A percentile compares a stretch with the other conserved stretches of the same genome.
phyloP scores from a whole-genome alignment of 2,113 vertebrate genomes.

The Willisornis vidua region DNA sequence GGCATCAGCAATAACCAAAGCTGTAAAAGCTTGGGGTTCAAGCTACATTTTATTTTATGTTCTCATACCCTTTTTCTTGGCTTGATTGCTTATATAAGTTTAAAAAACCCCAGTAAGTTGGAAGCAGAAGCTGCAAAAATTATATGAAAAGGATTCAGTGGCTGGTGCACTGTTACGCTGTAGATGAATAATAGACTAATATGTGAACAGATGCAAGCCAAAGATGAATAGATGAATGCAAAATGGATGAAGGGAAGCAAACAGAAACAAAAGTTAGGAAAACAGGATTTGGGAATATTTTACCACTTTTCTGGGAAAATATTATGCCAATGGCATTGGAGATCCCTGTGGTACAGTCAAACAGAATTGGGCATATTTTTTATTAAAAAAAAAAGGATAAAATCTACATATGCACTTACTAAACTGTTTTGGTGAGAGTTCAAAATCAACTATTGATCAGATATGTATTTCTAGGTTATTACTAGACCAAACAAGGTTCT shows the following conservation, averaged over 20 bases:
- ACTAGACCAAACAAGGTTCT: slow-evolving; percentile 5
- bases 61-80: slow-evolving; percentile 46
- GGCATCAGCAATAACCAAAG: slow-evolving; percentile 54
- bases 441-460: not conserved
- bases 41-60: slow-evolving; percentile 19
- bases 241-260: slow-evolving; percentile 44
- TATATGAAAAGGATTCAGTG: slow-evolving; percentile 35
- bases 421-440: not conserved
- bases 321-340: not conserved
- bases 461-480: not conserved
- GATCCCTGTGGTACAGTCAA: not conserved
- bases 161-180: slow-evolving; percentile 39
- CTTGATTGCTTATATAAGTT: slow-evolving; percentile 53
- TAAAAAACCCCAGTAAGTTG: not conserved
- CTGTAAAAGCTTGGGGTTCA: slow-evolving; percentile 58
- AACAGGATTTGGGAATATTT: slow-evolving; percentile 18
- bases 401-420: not conserved
- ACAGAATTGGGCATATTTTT: not conserved
- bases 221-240: slow-evolving; percentile 29
- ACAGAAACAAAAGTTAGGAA: slow-evolving; percentile 7
- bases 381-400: not conserved
- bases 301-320: slow-evolving; percentile 20
- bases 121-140: slow-evolving; percentile 55
- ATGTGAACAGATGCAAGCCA: slow-evolving; percentile 53
- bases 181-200: slow-evolving; percentile 66